Evolutionary conservation across 1,140 invertebrate genomes (phyloP), one percentile per base, ranked within the genome.

Genomic region (Cryptotermes secundus): DNA sequence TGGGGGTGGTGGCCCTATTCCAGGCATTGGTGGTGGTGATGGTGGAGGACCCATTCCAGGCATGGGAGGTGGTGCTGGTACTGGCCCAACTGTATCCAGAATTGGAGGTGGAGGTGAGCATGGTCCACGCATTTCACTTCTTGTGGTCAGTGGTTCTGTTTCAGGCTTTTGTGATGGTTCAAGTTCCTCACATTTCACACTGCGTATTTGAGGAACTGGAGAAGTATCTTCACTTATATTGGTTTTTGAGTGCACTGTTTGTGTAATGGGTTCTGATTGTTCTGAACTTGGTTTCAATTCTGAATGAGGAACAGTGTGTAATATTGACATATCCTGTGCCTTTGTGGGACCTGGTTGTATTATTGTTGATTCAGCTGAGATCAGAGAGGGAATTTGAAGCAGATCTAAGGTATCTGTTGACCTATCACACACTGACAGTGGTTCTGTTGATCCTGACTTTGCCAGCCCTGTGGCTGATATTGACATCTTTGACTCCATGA

Each of bases 11-110:
- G 88, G 87, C 31, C 86, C 86, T n/a, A 86, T 87, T 36, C 87
- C 88, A 16, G 87, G 86, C 16, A 90, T 90, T 80, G 91, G 90
- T 80, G 89, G 89, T 80, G 85, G n/a, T n/a, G n/a, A n/a, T n/a
- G n/a, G n/a, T n/a, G n/a, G 88, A 7, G 87, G 87, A 42, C 34
- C 81, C 26, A 83, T 84, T 53, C 85, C 86, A 49, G 88, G 87
- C 26, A 88, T 86, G 53, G 88, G 87, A n/a, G 91, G 90, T 81
- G 89, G 89, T 80, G 85, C n/a, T n/a, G n/a, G n/a, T n/a, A n/a
- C n/a, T n/a, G n/a, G 88, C 7, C 87, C 86, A 42, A 34, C 81
- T 22, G 82, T 84, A 42, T 85, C 86, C 42, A 88, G 87, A 26
- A 88, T 86, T 53, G 88, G 87, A 87, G 88, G 81, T 80, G 91